phyloP scores from a whole-genome alignment of 2,113 vertebrate species.

The Pterocles orientalis region DNA sequence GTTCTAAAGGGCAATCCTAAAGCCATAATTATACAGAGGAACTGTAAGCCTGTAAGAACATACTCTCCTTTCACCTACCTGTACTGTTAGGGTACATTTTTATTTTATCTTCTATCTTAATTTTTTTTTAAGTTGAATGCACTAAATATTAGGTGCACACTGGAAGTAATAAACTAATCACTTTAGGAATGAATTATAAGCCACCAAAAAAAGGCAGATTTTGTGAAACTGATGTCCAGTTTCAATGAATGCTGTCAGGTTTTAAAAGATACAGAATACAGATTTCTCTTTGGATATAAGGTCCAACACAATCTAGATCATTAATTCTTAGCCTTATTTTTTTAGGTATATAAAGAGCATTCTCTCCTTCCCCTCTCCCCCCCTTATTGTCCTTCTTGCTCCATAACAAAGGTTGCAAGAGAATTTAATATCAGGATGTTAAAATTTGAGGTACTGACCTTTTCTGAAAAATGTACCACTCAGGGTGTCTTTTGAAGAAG shows the following conservation, averaged over 20 bases:
- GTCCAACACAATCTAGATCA: background rate
- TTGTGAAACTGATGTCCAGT: background rate
- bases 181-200: background rate
- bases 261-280: background rate
- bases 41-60: background rate
- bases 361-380: background rate
- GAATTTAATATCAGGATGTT: background rate
- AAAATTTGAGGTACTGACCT: background rate
- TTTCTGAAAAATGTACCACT: background rate
- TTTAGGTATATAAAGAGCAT: background rate
- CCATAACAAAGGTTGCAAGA: background rate
- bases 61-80: background rate
- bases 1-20: background rate
- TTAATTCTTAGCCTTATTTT: background rate
- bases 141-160: background rate
- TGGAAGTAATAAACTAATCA: background rate
- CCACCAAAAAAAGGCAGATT: background rate
- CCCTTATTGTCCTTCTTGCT: background rate
- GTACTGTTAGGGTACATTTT: background rate
- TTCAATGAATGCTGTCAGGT: background rate
- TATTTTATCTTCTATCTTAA: background rate
- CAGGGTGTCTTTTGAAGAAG: background rate
- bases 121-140: background rate
- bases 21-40: background rate
- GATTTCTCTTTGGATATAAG: background rate